Evolutionary conservation across 2,888 invertebrate species (phyloP).

Genomic region (Tineola bisselliella): DNA sequence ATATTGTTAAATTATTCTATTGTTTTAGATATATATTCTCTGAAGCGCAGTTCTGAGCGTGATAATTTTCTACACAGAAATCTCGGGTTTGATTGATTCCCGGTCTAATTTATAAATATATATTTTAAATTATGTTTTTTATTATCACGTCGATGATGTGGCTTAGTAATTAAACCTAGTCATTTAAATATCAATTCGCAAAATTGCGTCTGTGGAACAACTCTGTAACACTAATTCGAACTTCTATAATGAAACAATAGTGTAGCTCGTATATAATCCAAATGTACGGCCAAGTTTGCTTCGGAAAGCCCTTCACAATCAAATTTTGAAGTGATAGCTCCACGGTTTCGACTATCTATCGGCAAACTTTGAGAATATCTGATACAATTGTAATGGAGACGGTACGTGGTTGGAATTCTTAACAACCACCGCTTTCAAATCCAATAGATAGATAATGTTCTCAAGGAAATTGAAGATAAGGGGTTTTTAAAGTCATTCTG

Average conservation of each 20-base stretch:
- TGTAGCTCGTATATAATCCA: neutral
- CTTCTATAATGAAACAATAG: neutral
- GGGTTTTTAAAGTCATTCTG: neutral
- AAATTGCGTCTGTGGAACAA: neutral
- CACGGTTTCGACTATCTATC: conserved; percentile 4
- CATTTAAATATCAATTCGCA: too few relatives aligned
- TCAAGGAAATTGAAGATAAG: conserved; percentile 5
- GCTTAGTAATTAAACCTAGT: too few relatives aligned
- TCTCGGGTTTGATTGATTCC: too few relatives aligned
- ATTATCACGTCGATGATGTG: too few relatives aligned
- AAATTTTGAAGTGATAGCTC: conserved; percentile 11
- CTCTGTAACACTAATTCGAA: neutral
- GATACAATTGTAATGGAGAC: conserved; percentile 15
- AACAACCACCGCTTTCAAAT: neutral
- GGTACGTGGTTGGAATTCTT: neutral
- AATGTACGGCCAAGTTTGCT: neutral
- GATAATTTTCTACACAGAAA: too few relatives aligned
- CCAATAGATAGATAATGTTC: conserved; percentile 2
- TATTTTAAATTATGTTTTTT: too few relatives aligned
- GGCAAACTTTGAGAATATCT: conserved; percentile 1
- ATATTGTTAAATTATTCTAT: neutral
- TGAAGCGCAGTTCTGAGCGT: too few relatives aligned
- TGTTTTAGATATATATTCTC: neutral
- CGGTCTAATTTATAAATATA: too few relatives aligned
- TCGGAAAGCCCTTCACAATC: conserved; percentile 10